A percentile compares a stretch with the other conserved stretches of the same genome.
Conservation (phyloP, 2,113 vertebrate genomes). For the Sapajus apella region DNA sequence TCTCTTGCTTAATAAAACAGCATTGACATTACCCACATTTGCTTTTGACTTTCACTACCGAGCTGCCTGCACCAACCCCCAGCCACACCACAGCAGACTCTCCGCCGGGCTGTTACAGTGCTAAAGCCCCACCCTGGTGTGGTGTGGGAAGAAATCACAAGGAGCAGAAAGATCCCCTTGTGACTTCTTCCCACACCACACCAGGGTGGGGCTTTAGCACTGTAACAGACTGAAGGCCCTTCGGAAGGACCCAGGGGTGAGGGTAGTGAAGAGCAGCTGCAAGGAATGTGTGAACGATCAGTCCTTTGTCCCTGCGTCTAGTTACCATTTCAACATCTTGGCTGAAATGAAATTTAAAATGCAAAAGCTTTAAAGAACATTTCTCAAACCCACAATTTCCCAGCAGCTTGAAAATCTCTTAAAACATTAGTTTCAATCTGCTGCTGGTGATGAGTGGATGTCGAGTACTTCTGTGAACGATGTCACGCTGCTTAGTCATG, state of each 20-base stretch:
- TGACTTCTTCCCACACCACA: conserved; percentile 3
- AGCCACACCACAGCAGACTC: background rate
- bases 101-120: background rate
- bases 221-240: background rate
- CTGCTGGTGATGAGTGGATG: conserved; percentile 32
- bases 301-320: conserved; percentile 12
- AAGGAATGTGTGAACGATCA: background rate
- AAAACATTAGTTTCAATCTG: conserved; percentile 70
- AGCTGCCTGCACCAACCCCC: background rate
- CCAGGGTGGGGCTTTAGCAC: background rate
- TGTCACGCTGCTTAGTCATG: conserved; percentile 10
- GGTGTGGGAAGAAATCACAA: too few relatives aligned
- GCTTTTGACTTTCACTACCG: conserved; percentile 2
- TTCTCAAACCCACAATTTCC: conserved; percentile 73
- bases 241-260: background rate
- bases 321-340: conserved; percentile 47
- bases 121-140: too few relatives aligned
- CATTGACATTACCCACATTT: background rate
- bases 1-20: conserved; percentile 25
- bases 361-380: conserved; percentile 73
- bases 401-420: conserved; percentile 77
- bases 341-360: conserved; percentile 72
- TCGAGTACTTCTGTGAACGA: background rate
- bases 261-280: background rate
- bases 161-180: background rate